Conservation (phyloP, 2,113 vertebrate genomes). For the Carollia perspicillata region DNA sequence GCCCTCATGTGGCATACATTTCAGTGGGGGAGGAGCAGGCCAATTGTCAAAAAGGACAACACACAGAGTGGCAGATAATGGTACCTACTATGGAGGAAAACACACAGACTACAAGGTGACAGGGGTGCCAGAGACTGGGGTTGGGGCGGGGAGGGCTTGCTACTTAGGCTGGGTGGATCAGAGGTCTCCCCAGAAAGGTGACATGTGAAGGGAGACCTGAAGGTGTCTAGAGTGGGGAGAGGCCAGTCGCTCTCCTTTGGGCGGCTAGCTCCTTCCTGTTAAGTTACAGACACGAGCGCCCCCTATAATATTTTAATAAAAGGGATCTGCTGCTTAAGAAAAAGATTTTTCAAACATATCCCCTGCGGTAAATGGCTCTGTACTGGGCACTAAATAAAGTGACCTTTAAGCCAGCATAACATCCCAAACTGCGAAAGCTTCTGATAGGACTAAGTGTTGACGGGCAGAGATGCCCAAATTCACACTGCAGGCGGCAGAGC, state of each 20-base stretch:
- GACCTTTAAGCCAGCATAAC: background rate
- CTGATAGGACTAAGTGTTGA: background rate
- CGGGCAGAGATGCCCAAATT: background rate
- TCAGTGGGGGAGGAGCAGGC: background rate
- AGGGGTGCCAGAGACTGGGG: background rate
- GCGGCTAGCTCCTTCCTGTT: background rate
- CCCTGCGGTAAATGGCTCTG: background rate
- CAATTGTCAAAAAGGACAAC: background rate
- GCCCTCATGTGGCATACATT: background rate
- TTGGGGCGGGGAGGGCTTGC: background rate
- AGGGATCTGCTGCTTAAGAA: background rate
- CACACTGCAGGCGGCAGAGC: background rate
- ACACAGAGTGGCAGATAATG: background rate
- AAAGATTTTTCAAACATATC: background rate
- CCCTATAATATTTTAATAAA: background rate
- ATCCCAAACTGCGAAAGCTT: background rate
- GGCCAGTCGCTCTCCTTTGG: background rate
- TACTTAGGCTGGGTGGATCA: background rate
- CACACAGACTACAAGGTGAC: background rate
- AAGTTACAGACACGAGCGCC: background rate
- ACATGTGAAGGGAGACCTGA: background rate
- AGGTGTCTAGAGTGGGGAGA: background rate
- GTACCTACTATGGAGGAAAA: background rate
- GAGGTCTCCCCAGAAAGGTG: background rate
- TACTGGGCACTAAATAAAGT: background rate